phyloP scores from a whole-genome alignment of 2,888 invertebrate species.

The Mythimna vitellina region DNA sequence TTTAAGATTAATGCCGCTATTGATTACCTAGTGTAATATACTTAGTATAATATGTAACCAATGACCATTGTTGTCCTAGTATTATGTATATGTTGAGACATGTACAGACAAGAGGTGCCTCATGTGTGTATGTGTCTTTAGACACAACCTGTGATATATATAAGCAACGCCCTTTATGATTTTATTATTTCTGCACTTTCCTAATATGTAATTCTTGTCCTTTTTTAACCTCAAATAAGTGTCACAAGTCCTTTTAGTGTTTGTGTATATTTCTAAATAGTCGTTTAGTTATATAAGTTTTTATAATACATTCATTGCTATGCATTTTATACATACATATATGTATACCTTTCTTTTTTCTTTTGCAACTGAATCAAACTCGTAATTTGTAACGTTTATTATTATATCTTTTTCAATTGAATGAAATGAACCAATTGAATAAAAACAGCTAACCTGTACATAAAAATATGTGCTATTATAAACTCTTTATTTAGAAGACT shows the following conservation, averaged over 20 bases:
- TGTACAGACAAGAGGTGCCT: conserved; percentile 64
- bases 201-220: conserved; percentile 13
- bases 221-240: conserved; percentile 12
- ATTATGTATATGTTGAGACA: conserved; percentile 68
- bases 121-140: conserved; percentile 71
- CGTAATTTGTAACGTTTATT: conserved; percentile 1
- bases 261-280: conserved; percentile 17
- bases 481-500: conserved; percentile 45
- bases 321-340: conserved; percentile 13
- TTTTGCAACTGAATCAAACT: neutral
- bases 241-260: conserved; percentile 24
- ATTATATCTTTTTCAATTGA: neutral
- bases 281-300: conserved; percentile 12
- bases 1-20: conserved; percentile 63
- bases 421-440: conserved; percentile 8
- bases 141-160: conserved; percentile 82
- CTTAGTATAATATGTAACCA: conserved; percentile 58
- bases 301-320: conserved; percentile 18
- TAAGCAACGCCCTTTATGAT: conserved; percentile 71
- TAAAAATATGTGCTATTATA: conserved; percentile 19
- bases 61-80: conserved; percentile 72
- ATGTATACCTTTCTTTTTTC: neutral
- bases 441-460: conserved; percentile 1
- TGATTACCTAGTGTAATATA: conserved; percentile 65
- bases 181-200: conserved; percentile 49